Evolutionary conservation across 2,113 vertebrate genomes (phyloP), one percentile per base, ranked within the genome.

Genomic region (Plecturocebus donacophilus): DNA sequence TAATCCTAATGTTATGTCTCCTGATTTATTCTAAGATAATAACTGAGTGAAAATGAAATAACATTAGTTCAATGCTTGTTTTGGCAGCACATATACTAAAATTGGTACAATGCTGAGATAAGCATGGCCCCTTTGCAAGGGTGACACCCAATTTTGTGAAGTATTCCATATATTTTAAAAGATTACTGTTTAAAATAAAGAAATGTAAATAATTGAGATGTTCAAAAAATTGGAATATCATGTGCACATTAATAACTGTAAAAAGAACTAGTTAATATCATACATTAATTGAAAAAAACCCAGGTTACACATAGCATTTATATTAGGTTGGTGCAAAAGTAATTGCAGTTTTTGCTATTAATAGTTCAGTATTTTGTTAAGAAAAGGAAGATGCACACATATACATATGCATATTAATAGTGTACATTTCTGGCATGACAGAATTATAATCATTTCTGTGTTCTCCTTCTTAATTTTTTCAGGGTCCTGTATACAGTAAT

Each of bases 131-230:
- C 11, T 64, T 64, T 64, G 61, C 61, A 64, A 64, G 27, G 12
- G 61, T 64, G 61, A 64, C 30, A 64, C 12, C 61, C 61, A 64
- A 64, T 30, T 64, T 64, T 64, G 27, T 64, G 27, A 64, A 30
- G 12, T 30, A 30, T 64, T 64, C 61, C 27, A 14, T 64, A 13
- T 64, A 30, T 64, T 64, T 27, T 30, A 64, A 64, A 90, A 80
- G 40, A 88, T 85, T 87, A 76, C 25, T 92, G 3, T 92, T 92
- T 87, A 84, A 86, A 86, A 73, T 87, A 70, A 76, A 54, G 75
- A 87, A 20, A 52, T 77, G 5, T 82, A 40, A 92, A 90, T 5
- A 85, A 45, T 17, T 83, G 58, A 91, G 32, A 87, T 95, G 25
- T 82, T 81, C 19, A 64, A 64, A 70, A 45, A 79, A 17, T 56